These are phyloP conservation scores for Datnioides undecimradiatus DNA, from an alignment of 2,113 vertebrate genomes.

Conservation along the genomic window DNA sequence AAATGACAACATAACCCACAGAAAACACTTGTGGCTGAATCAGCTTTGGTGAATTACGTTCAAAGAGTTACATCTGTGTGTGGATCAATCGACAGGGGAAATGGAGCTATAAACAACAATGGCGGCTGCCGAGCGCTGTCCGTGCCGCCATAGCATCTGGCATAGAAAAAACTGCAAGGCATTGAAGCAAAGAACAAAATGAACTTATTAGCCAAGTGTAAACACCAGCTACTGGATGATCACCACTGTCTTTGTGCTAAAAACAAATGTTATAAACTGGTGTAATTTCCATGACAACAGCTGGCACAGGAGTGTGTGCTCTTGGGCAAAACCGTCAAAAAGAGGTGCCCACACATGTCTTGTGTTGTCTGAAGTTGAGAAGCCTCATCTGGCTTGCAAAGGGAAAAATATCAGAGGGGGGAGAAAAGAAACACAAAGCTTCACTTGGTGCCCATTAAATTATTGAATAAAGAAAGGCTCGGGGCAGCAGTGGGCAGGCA, in stretches of 20 bases:
- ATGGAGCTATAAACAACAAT: conserved; percentile 52
- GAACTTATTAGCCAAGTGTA: conserved; percentile 55
- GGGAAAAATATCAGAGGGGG: conserved; percentile 27
- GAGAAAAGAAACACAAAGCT: conserved; percentile 16
- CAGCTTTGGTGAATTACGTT: conserved; percentile 32
- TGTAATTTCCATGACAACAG: conserved; percentile 61
- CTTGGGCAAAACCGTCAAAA: conserved; percentile 23
- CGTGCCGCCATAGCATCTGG: conserved; percentile 47
- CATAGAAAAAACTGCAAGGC: conserved; percentile 23
- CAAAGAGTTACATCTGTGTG: conserved; percentile 48
- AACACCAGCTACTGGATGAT: conserved; percentile 34
- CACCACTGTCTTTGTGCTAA: conserved; percentile 44
- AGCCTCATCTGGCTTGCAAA: conserved; percentile 48
- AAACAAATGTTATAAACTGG: conserved; percentile 46
- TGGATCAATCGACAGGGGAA: conserved; percentile 39
- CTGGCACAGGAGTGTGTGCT: conserved; percentile 48
- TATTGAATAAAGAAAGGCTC: conserved; percentile 29
- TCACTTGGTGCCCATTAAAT: conserved; percentile 31
- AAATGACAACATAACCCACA: conserved; percentile 18
- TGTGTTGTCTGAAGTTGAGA: conserved; percentile 48
- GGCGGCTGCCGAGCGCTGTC: conserved; percentile 19
- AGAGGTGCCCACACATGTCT: conserved; percentile 40
- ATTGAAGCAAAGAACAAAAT: conserved; percentile 52
- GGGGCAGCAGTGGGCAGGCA: not conserved
- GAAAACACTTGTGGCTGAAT: conserved; percentile 25